Evolutionary conservation across 2,113 vertebrate species (phyloP).

Genomic region (Pycnonotus jocosus): DNA sequence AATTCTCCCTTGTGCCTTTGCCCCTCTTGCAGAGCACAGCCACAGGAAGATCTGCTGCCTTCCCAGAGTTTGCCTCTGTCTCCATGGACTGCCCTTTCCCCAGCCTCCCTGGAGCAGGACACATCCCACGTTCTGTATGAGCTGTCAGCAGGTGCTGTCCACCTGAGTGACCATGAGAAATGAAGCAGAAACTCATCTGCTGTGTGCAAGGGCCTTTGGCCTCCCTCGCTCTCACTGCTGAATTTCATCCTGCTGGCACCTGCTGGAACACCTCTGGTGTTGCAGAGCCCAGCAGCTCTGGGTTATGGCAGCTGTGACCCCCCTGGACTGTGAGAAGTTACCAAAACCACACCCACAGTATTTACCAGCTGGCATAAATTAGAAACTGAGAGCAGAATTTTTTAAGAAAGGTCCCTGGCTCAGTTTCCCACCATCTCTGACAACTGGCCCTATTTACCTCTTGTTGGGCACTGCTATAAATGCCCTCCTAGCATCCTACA

Average conservation of each 20-base stretch:
- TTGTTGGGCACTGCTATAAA: neutral
- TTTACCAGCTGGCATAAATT: neutral
- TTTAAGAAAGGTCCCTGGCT: neutral
- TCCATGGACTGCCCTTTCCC: neutral
- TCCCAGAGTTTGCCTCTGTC: accelerated
- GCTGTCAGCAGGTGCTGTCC: neutral
- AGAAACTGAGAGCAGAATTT: neutral
- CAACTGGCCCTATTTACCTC: accelerated
- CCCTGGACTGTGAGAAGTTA: neutral
- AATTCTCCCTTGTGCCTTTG: accelerated
- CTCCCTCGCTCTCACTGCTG: neutral
- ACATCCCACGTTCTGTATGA: neutral
- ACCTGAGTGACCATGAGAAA: neutral
- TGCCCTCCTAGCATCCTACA: neutral
- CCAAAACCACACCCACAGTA: neutral
- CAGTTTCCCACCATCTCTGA: neutral
- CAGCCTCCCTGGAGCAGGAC: neutral
- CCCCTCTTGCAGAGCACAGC: neutral
- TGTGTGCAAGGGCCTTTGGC: neutral
- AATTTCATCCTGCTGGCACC: neutral
- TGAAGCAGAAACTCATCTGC: neutral
- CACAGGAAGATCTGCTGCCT: neutral
- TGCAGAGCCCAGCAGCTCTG: neutral
- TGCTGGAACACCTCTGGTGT: neutral
- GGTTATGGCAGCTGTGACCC: neutral